Evolutionary conservation across 2,888 invertebrate genomes (phyloP).

Genomic region (Nudaria mundana): DNA sequence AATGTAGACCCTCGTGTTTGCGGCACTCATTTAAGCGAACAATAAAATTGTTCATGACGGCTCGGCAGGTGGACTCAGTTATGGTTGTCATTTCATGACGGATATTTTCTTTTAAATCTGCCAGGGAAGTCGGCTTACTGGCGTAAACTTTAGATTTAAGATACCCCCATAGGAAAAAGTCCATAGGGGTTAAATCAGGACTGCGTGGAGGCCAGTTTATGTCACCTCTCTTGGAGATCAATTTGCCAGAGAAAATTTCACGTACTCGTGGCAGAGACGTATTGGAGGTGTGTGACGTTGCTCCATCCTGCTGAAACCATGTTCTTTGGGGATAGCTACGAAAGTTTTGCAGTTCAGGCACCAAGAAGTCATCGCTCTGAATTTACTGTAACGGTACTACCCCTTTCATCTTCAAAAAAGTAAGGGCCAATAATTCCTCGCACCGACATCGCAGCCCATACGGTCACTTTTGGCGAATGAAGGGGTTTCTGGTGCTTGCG

Average conservation of each 20-base stretch:
- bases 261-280: slow-evolving; percentile 1
- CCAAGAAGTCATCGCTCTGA: background rate
- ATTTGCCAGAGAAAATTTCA: background rate
- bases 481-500: too few species aligned
- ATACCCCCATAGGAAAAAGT: background rate
- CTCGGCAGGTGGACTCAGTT: too few species aligned
- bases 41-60: too few species aligned
- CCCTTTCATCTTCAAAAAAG: too few species aligned
- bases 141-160: background rate
- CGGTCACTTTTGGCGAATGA: too few species aligned
- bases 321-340: background rate
- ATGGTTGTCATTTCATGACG: background rate
- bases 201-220: slow-evolving; percentile 1
- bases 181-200: background rate
- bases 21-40: too few species aligned
- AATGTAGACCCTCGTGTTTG: too few species aligned
- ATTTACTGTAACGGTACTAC: too few species aligned
- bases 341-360: background rate
- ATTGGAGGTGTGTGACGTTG: slow-evolving; percentile 16
- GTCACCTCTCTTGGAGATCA: background rate
- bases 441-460: too few species aligned
- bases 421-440: too few species aligned
- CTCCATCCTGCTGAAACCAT: slow-evolving; percentile 8
- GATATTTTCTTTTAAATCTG: background rate
- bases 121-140: background rate